A percentile compares a stretch with the other conserved stretches of the same genome.
phyloP scores from a whole-genome alignment of 2,888 invertebrate species.

The Parelbella ahira region DNA sequence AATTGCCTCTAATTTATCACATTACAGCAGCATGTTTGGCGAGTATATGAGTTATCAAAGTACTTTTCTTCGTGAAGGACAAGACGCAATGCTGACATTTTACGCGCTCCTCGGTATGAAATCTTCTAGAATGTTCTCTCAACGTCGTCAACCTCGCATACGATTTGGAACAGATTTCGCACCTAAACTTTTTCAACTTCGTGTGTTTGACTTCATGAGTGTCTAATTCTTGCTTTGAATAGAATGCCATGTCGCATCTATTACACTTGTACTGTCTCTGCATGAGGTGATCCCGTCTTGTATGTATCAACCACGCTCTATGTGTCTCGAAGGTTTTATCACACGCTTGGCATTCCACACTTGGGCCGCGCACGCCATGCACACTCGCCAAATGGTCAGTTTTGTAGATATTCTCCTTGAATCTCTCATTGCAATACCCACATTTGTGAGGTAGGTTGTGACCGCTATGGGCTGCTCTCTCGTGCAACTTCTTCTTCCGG shows the following conservation, averaged over 20 bases:
- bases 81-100: constrained; percentile 40
- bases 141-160: constrained; percentile 48
- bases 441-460: constrained; percentile 40
- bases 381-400: constrained; percentile 41
- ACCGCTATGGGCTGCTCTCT: constrained; percentile 31
- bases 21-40: constrained; percentile 1
- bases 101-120: constrained; percentile 34
- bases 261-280: constrained; percentile 52
- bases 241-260: constrained; percentile 56
- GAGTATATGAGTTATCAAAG: constrained; percentile 39
- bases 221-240: constrained; percentile 33
- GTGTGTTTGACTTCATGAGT: constrained; percentile 57
- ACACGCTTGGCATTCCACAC: constrained; percentile 45
- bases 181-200: constrained; percentile 55
- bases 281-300: constrained; percentile 52
- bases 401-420: constrained; percentile 39
- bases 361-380: constrained; percentile 39
- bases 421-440: constrained; percentile 43
- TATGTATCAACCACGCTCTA: constrained; percentile 40
- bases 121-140: constrained; percentile 44
- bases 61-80: constrained; percentile 48
- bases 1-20: too few relatives aligned
- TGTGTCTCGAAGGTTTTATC: constrained; percentile 38
- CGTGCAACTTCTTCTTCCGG: constrained; percentile 38
- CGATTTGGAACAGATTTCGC: constrained; percentile 47